Percentiles rank a stretch among this genome's conserved stretches.
phyloP scores from a whole-genome alignment of 1,140 invertebrate species.

The Tetragnatha versicolor region DNA sequence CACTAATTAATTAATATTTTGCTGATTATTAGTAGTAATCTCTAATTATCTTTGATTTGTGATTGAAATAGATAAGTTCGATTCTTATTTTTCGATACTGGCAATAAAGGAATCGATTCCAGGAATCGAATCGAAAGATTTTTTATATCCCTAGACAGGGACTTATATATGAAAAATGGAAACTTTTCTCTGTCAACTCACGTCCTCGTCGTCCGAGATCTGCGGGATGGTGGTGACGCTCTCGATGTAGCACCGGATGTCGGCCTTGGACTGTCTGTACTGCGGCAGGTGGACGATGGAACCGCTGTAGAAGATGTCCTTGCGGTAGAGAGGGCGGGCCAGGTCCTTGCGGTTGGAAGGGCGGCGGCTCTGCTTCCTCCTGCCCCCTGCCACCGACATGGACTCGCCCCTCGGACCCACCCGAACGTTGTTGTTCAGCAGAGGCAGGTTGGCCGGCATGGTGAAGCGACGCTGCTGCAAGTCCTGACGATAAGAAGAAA shows the following conservation, averaged over 20 bases:
- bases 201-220: slow-evolving; percentile 47
- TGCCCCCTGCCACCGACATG: slow-evolving; percentile 4
- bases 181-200: no score
- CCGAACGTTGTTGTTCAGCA: slow-evolving; percentile 24
- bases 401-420: slow-evolving; percentile 1
- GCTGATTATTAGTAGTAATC: no score
- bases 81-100: no score
- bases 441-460: slow-evolving; percentile 40
- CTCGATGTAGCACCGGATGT: slow-evolving; percentile 77
- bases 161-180: no score
- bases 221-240: slow-evolving; percentile 80
- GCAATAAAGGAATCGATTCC: no score
- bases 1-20: no score
- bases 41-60: no score
- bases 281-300: slow-evolving; percentile 89
- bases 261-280: slow-evolving; percentile 86
- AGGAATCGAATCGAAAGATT: no score
- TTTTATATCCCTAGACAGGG: no score
- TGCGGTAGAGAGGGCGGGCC: slow-evolving; percentile 90
- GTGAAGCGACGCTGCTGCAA: slow-evolving; percentile 40
- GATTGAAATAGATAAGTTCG: no score
- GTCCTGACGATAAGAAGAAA: slow-evolving; percentile 8
- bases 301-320: slow-evolving; percentile 98
- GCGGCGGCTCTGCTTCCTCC: slow-evolving; percentile 11
- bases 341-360: slow-evolving; percentile 65